Base-by-base conservation (phyloP, 2,888 invertebrate genomes). In the Zootermopsis nevadensis region DNA sequence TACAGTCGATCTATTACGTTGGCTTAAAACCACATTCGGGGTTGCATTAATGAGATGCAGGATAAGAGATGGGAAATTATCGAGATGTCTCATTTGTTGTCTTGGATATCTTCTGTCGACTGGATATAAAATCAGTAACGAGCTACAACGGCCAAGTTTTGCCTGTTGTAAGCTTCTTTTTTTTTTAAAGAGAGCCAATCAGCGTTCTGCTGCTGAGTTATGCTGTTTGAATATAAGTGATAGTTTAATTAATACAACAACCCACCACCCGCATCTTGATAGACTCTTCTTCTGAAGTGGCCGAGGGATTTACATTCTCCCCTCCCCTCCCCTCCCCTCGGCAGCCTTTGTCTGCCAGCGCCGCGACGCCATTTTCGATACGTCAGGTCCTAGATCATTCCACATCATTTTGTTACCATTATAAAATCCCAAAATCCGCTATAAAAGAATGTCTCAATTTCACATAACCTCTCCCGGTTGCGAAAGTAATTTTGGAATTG, bases 381-480 rank as follows among this genome's bases (percentile, higher is more conserved):
- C 81, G 83, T 83, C 83, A 81, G 81, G 31, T 81, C 77, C 76
- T 74, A 83, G 80, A 83, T 83, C 83, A 83, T 81, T 83, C 81
- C 81, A 79, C 79, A 79, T 79, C 79, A 79, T 84, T 84, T 82
- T 67, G 77, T 55, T 81, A 72, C 79, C 79, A 82, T 82, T 82
- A 84, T 83, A 82, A 84, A 83, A 83, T 81, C 81, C 81, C 53
- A 38, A 84, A 81, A 83, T 77, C 82, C 84, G 79, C 84, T 77
- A 81, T 85, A 85, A 83, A 84, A 84, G 80, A 85, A 83, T 84
- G 85, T 84, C 85, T 85, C 85, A 84, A 85, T 85, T 85, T 85
- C 85, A 84, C 83, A 80, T 83, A 85, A 82, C 85, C 83, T 84
- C 80, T 10, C 67, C 77, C 69, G 67, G 53, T 82, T 42, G n/a